phyloP scores from a whole-genome alignment of 2,888 invertebrate genomes.

The Cryptophagus acutangulus region DNA sequence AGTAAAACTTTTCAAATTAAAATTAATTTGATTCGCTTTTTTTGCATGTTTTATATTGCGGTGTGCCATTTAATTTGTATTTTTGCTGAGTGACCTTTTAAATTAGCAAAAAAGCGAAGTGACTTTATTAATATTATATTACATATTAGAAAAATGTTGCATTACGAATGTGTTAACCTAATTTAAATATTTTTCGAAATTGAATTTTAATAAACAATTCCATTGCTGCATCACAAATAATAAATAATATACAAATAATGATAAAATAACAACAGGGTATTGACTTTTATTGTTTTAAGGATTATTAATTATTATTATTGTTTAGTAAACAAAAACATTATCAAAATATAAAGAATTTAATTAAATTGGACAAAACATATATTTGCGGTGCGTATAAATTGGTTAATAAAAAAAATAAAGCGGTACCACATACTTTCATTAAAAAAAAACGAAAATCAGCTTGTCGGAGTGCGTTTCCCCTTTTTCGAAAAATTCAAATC shows the following conservation, averaged over 20 bases:
- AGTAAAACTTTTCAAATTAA: too few species aligned
- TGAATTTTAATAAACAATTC: too few species aligned
- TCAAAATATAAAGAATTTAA: constrained; percentile 5
- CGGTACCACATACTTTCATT: neutral
- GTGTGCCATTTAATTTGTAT: too few species aligned
- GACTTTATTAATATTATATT: too few species aligned
- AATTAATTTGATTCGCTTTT: too few species aligned
- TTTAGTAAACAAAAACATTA: constrained; percentile 22
- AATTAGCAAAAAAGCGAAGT: too few species aligned
- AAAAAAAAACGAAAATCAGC: neutral
- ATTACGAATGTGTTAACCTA: too few species aligned
- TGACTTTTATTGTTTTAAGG: constrained; percentile 31
- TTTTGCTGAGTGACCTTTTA: too few species aligned
- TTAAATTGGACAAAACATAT: neutral
- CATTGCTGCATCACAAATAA: neutral
- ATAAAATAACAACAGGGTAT: constrained; percentile 32
- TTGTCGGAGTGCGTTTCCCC: neutral
- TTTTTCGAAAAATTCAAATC: neutral
- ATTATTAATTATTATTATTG: constrained; percentile 24
- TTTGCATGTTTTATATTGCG: too few species aligned
- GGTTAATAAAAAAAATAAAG: neutral
- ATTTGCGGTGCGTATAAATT: neutral
- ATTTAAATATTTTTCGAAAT: neutral
- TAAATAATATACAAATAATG: constrained; percentile 2
- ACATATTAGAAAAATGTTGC: too few species aligned